Percentiles rank a stretch among this genome's conserved stretches.
Conservation (phyloP, 2,888 invertebrate species). For the Himalopsyche tibetana region DNA sequence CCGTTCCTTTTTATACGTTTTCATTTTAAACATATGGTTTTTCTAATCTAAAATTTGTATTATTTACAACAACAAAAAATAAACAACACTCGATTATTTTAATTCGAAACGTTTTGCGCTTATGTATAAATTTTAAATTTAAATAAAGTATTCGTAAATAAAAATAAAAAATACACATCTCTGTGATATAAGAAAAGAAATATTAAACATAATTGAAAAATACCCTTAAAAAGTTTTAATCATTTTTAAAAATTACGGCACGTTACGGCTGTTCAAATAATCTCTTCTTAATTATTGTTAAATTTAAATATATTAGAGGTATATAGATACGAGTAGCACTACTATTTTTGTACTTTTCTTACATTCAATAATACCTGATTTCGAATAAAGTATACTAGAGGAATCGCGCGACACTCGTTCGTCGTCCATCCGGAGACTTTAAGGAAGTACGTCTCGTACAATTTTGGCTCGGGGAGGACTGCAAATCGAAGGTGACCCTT, state of each 20-base stretch:
- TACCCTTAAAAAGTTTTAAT: conserved; percentile 57
- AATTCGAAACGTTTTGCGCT: conserved; percentile 39
- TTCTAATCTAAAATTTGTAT: conserved; percentile 5
- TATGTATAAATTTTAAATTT: conserved; percentile 20
- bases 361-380: conserved; percentile 52
- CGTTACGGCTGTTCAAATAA: conserved; percentile 49
- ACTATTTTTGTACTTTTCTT: conserved; percentile 65
- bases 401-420: neutral
- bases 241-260: conserved; percentile 48
- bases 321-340: conserved; percentile 53
- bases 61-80: conserved; percentile 17
- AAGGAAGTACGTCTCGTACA: neutral
- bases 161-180: conserved; percentile 52
- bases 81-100: conserved; percentile 16
- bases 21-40: conserved; percentile 49
- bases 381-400: conserved; percentile 10
- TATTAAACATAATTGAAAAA: conserved; percentile 55
- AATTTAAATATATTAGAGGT: conserved; percentile 54
- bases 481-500: conserved; percentile 19
- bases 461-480: neutral
- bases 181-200: conserved; percentile 57
- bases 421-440: neutral
- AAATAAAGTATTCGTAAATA: conserved; percentile 52
- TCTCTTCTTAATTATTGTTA: conserved; percentile 55
- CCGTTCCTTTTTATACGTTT: conserved; percentile 56